Base-by-base conservation (phyloP, 2,888 invertebrate species). In the Drosophila meridiana region DNA sequence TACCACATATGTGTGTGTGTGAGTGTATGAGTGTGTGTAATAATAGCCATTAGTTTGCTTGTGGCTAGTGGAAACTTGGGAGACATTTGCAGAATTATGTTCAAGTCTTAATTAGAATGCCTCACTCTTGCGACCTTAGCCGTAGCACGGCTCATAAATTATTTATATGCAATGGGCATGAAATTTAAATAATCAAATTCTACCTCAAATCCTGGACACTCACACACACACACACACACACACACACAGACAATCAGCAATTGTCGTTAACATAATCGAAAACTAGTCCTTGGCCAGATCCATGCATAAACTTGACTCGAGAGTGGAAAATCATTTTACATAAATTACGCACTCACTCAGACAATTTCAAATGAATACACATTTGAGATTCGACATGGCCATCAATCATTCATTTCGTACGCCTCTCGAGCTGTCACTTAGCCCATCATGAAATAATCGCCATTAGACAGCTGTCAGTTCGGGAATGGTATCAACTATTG, bases 161-260 rank as follows among this genome's bases (percentile, higher is more conserved):
- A 90, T 91, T 81, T 78, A 90, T 90, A 74, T 57, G 82, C 86
- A 82, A 86, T 84, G 84, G 82, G 74, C 80, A 84, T 80, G 68
- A 79, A 90, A 89, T 88, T 90, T 90, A 90, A 89, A 87, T 90
- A 91, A 90, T 87, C 84, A 85, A 91, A 87, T 81, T 60, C 69
- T 63, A 20, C 32, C 52, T 50, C 34, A 32, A 52, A 68, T 36
- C 50, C 55, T 36, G 69, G 32, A 59, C 50, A 43, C 52, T 60
- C 43, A 53, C 30, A 62, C 32, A 53, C 47, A 62, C 20, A 43
- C 40, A 40, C 14, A 14, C 40, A 20, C 20, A 20, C 20, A 20
- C 7, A 34, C 5, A 59, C 48, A 47, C 50, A 56, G 30, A 50
- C 52, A 62, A 55, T 48, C 55, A 48, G 30, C 55, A 65, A 36